A percentile compares a stretch with the other conserved stretches of the same genome.
Evolutionary conservation across 2,113 vertebrate genomes (phyloP).

Genomic region (Procavia capensis): DNA sequence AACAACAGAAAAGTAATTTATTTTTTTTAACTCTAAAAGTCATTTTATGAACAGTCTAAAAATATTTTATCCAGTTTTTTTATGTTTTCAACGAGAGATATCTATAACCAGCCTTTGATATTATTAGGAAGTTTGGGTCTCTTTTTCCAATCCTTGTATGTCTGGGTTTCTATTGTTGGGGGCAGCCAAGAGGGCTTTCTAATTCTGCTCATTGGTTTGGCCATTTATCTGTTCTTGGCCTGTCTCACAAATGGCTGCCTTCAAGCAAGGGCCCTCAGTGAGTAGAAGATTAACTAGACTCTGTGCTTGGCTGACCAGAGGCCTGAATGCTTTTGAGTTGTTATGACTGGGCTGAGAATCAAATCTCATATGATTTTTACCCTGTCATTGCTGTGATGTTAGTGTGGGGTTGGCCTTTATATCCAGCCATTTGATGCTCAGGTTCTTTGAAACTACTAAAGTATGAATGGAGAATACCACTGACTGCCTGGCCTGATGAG

Average conservation of each 20-base stretch:
- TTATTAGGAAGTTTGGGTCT: not conserved
- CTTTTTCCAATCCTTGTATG: not conserved
- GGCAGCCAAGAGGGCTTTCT: not conserved
- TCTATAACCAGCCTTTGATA: not conserved
- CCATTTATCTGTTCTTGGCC: not conserved
- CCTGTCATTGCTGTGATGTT: constrained; percentile 23
- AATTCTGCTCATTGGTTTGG: not conserved
- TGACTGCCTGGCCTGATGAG: not conserved
- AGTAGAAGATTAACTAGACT: constrained; percentile 43
- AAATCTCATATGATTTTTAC: constrained; percentile 17
- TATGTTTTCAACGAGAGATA: not conserved
- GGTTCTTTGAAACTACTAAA: constrained; percentile 40
- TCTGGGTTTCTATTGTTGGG: not conserved
- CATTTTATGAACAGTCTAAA: not conserved
- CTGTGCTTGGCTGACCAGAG: not conserved
- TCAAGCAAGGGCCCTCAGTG: not conserved
- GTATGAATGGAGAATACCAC: not conserved
- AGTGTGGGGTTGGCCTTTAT: not conserved
- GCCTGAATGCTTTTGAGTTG: not conserved
- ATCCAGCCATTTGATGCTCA: not conserved
- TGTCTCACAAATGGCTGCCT: constrained; percentile 28
- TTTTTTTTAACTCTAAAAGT: not conserved
- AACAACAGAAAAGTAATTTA: not conserved
- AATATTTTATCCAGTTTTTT: not conserved
- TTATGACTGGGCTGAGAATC: not conserved